phyloP scores from a whole-genome alignment of 1,140 invertebrate species.

The Dreissena rostriformis region DNA sequence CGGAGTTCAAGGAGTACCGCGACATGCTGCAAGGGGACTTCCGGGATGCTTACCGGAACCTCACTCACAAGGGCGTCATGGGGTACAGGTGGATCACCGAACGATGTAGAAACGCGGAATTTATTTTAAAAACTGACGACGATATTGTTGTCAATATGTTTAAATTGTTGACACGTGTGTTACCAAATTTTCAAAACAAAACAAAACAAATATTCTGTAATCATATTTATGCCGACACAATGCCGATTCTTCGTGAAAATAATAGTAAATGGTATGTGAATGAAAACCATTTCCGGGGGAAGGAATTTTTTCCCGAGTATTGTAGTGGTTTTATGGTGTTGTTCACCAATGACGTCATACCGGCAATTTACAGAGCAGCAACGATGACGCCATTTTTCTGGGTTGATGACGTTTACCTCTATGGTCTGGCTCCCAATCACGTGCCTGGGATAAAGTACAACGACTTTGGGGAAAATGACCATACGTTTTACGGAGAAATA shows the following conservation, averaged over 20 bases:
- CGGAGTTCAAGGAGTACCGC: too few species aligned
- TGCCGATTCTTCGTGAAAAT: conserved; percentile 56
- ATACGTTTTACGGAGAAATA: not conserved
- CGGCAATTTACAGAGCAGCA: too few species aligned
- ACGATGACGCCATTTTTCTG: too few species aligned
- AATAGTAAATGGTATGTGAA: too few species aligned
- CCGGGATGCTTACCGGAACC: too few species aligned
- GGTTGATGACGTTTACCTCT: too few species aligned
- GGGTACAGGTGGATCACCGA: too few species aligned
- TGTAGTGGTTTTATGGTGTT: conserved; percentile 70
- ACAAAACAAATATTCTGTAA: conserved; percentile 60
- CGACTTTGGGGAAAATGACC: conserved; percentile 9
- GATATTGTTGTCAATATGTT: conserved; percentile 49
- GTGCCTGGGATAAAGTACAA: conserved; percentile 28
- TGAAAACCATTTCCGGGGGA: conserved; percentile 59
- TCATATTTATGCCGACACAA: conserved; percentile 45
- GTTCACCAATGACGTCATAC: too few species aligned
- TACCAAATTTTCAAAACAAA: conserved; percentile 23
- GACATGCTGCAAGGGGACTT: too few species aligned
- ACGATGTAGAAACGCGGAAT: too few species aligned
- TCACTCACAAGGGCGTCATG: too few species aligned
- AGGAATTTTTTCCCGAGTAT: conserved; percentile 63
- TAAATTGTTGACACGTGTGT: conserved; percentile 36
- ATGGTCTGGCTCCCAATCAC: conserved; percentile 78
- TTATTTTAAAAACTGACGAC: too few species aligned